Conservation (phyloP, 2,113 vertebrate species). For the Ceyx melanurus region DNA sequence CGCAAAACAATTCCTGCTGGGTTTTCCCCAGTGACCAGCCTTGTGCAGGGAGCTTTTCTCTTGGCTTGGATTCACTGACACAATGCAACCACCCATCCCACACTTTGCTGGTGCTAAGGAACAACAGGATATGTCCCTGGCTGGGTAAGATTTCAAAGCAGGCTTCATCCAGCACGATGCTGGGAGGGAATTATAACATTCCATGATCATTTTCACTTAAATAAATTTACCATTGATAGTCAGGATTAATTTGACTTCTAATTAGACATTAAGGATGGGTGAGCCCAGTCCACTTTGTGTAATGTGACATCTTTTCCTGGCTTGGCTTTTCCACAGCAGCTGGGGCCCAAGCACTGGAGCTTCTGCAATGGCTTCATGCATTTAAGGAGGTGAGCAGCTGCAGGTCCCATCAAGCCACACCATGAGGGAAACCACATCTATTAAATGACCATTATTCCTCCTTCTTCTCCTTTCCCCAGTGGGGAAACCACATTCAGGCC, state of each 20-base stretch:
- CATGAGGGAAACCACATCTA: not conserved
- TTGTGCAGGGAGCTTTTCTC: not conserved
- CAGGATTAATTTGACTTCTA: not conserved
- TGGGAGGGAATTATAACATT: not conserved
- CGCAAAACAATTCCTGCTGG: not conserved
- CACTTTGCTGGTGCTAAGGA: not conserved
- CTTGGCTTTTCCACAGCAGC: not conserved
- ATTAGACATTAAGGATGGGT: not conserved
- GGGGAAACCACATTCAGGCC: not conserved
- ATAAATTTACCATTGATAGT: not conserved
- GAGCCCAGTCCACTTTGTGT: not conserved
- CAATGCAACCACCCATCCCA: not conserved
- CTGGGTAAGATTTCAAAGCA: not conserved
- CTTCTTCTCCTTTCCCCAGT: not conserved
- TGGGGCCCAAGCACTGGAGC: not conserved
- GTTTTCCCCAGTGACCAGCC: not conserved
- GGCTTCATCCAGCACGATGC: not conserved
- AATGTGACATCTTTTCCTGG: not conserved
- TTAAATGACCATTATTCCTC: not conserved
- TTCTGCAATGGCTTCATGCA: not conserved
- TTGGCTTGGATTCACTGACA: not conserved
- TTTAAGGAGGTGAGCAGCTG: not conserved
- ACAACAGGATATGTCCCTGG: not conserved
- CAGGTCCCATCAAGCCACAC: not conserved
- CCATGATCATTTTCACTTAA: not conserved